A percentile compares a stretch with the other conserved stretches of the same genome.
Conservation (phyloP, 2,888 invertebrate genomes). For the Brachynemurus nebulosus region DNA sequence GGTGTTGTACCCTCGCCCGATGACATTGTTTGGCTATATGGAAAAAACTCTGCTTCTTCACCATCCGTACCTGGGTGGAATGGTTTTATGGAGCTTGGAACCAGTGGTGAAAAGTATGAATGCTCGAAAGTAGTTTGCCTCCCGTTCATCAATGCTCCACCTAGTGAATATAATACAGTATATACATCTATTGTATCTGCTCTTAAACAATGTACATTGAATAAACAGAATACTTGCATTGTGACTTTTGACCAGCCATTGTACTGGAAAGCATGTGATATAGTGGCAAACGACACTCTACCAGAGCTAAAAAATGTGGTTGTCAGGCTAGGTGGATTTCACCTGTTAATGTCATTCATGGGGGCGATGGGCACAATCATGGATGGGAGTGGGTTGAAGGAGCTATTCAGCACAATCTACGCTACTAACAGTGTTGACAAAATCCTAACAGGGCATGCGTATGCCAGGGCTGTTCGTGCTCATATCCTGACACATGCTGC, state of each 20-base stretch:
- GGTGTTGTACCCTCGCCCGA: too few species aligned
- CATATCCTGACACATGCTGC: conserved; percentile 20
- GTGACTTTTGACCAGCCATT: conserved; percentile 23
- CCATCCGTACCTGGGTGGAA: too few species aligned
- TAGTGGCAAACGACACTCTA: conserved; percentile 18
- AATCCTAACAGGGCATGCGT: conserved; percentile 23
- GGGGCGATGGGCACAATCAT: conserved; percentile 25
- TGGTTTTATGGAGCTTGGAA: conserved; percentile 19
- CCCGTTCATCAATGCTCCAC: conserved; percentile 22
- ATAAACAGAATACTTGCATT: conserved; percentile 15
- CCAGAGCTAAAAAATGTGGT: conserved; percentile 15
- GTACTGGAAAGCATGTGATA: conserved; percentile 22
- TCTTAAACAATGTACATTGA: conserved; percentile 14
- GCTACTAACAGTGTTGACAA: conserved; percentile 22
- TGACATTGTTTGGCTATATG: conserved; percentile 22
- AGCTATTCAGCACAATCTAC: conserved; percentile 19
- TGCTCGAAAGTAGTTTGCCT: conserved; percentile 20
- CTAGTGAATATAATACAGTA: conserved; percentile 22
- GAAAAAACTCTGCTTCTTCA: conserved; percentile 19
- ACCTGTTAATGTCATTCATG: conserved; percentile 24
- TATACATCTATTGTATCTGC: conserved; percentile 20
- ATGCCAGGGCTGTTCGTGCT: conserved; percentile 20
- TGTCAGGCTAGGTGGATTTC: conserved; percentile 24
- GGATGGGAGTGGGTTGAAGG: conserved; percentile 24
- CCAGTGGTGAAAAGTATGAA: conserved; percentile 15